phyloP scores from a whole-genome alignment of 2,888 invertebrate species.

The Spodoptera picta region DNA sequence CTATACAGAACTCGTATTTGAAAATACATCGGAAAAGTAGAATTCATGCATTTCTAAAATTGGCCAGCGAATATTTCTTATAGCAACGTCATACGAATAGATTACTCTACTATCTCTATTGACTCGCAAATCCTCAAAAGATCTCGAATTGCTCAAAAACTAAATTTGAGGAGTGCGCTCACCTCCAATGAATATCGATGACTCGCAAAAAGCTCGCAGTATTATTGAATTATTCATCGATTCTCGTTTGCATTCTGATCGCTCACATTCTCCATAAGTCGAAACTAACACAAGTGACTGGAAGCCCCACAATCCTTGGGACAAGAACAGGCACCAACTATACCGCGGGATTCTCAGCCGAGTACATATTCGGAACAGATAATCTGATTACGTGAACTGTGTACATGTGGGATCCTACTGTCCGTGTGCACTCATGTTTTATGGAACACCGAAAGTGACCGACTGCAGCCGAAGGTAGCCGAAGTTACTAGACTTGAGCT shows the following conservation, averaged over 20 bases:
- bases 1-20: too few species aligned
- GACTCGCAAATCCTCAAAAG: slow-evolving; percentile 18
- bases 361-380: slow-evolving; percentile 18
- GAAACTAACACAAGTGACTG: slow-evolving; percentile 50
- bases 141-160: slow-evolving; percentile 42
- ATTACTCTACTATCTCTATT: slow-evolving; percentile 4
- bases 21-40: too few species aligned
- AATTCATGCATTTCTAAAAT: too few species aligned
- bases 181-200: slow-evolving; percentile 71
- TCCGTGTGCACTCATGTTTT: slow-evolving; percentile 47
- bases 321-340: slow-evolving; percentile 52
- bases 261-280: slow-evolving; percentile 59
- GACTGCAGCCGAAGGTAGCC: slow-evolving; percentile 32
- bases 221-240: slow-evolving; percentile 70
- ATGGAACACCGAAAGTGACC: slow-evolving; percentile 35
- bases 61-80: neutral
- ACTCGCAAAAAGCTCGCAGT: slow-evolving; percentile 62
- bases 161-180: slow-evolving; percentile 57
- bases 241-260: slow-evolving; percentile 70
- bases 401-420: slow-evolving; percentile 22
- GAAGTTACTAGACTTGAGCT: slow-evolving; percentile 28
- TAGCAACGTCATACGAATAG: neutral
- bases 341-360: slow-evolving; percentile 3
- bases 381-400: slow-evolving; percentile 44
- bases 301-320: slow-evolving; percentile 46